Base-by-base conservation (phyloP, 2,113 vertebrate genomes). In the Lophotis ruficrista region DNA sequence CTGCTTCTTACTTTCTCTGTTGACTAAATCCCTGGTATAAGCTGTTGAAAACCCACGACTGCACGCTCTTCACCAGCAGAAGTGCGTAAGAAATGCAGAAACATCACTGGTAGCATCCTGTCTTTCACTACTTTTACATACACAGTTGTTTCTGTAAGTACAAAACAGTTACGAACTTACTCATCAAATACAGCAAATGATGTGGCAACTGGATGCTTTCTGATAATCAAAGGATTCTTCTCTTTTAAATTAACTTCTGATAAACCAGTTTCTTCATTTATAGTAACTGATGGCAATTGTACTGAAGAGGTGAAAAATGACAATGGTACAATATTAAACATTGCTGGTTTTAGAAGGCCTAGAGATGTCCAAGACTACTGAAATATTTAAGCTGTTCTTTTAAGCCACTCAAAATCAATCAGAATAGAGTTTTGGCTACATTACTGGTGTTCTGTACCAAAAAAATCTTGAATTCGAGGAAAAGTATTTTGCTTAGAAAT, bases 101-200 rank as follows among this genome's bases (percentile, higher is more conserved):
- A 31, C 17, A 28, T 37, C 70, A 50, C 7, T 12, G 10, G 35
- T 28, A 69, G 31, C 47, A 68, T 6, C 23, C n/a, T 10, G 12
- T 21, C 70, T 60, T 83, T 48, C 48, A 45, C n/a, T 86, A 58
- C 69, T 57, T 72, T 30, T 45, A 76, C 37, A 87, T 4, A 53
- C 41, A 64, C 25, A 23, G 8, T 66, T 81, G 38, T 62, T 70
- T 70, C 25, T 6, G 0, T n/a, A 80, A 47, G 35, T 38, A 80
- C 25, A 56, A 56, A 91, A 76, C 5, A 19, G 54, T 53, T 83
- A 68, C 4, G 9, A 94, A 98, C 99, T 98, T 98, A 99, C 99
- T 99, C 98, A 89, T 99, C 99, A 71, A 99, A 99, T 90, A 99
- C 53, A 33, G 98, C 98, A 97, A 99, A 99, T 2, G 99, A 99